A percentile compares a stretch with the other conserved stretches of the same genome.
Evolutionary conservation across 2,888 invertebrate species (phyloP).

Genomic region (Xestia sexstrigata): DNA sequence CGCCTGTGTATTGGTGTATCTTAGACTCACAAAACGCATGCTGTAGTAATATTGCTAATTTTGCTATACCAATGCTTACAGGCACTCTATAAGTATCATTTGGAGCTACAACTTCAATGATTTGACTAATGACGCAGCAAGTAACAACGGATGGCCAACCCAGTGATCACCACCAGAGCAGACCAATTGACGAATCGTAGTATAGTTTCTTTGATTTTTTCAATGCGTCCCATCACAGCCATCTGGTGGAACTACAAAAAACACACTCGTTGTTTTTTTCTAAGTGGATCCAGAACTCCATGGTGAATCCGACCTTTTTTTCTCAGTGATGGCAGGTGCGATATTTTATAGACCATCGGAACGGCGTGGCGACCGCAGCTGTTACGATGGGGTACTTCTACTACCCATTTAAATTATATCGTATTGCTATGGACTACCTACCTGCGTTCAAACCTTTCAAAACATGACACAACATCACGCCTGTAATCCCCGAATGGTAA

Average conservation of each 20-base stretch:
- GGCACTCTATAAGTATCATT: neutral
- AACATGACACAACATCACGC: neutral
- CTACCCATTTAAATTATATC: neutral
- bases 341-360: neutral
- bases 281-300: too few relatives aligned
- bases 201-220: neutral
- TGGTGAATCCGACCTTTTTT: neutral
- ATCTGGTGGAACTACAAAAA: neutral
- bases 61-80: slow-evolving; percentile 7
- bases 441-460: neutral
- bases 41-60: slow-evolving; percentile 20
- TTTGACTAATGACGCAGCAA: neutral
- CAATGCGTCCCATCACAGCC: neutral
- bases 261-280: too few relatives aligned
- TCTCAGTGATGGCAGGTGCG: neutral
- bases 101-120: neutral
- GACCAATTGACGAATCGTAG: neutral
- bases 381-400: neutral
- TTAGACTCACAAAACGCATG: neutral
- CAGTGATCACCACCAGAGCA: too few relatives aligned
- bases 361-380: neutral
- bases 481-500: neutral
- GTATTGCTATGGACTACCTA: neutral
- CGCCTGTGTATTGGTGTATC: neutral
- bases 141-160: neutral